Evolutionary conservation across 2,113 vertebrate species (phyloP), one percentile per base, ranked within the genome.

Genomic region (Fukomys damarensis): DNA sequence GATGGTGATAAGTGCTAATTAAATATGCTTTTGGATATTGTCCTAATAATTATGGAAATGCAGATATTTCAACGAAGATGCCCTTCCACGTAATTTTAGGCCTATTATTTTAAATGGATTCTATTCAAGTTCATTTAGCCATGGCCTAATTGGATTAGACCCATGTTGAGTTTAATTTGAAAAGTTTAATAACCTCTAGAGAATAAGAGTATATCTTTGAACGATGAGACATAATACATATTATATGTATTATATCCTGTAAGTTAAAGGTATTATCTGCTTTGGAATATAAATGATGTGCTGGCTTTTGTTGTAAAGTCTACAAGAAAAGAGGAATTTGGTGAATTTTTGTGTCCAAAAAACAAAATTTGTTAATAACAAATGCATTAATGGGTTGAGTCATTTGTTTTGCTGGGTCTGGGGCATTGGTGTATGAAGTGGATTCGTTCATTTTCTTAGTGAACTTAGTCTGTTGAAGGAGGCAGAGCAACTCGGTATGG

Each of bases 11-110:
- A 98, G 88, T 98, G 95, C 96, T 98, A 97, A 98, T 98, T 98
- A 98, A 98, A 97, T 94, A 98, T 98, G 98, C 98, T 98, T 98
- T 96, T 95, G 98, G 98, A 98, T 99, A 98, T 99, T 99, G 97
- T 98, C 97, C 97, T 98, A 98, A 98, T 99, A 98, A 98, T 99
- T 99, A 99, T 17, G 0, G 97, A 98, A 98, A 98, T 96, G 84
- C 99, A 98, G 98, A 98, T 98, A 98, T 99, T 98, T 97, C 10
- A 77, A 83, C 81, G 93, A 99, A 99, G 98, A 99, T 98, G 98
- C 97, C 98, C 92, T 98, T 99, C 98, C 90, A 68, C 94, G 96
- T 97, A 98, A 97, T 98, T 98, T 98, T 92, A 97, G 85, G 90
- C 89, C 92, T 98, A 90, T 99, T 98, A 98, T 98, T 99, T 98